phyloP scores from a whole-genome alignment of 2,797 vertebrate species.

The Ambastaia sidthimunki region DNA sequence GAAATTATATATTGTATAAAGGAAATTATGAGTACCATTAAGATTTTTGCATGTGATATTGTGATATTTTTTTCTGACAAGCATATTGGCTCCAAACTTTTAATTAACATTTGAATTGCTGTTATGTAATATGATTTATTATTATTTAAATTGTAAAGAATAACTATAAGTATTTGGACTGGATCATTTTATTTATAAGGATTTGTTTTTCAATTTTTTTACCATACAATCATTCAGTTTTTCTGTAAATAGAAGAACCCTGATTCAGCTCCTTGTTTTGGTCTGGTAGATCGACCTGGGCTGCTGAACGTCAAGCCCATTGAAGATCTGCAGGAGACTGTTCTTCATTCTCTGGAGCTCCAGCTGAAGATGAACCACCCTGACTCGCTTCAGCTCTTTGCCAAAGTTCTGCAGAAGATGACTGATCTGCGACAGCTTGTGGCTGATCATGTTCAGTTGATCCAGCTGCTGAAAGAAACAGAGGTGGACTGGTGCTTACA shows the following conservation, averaged over 20 bases:
- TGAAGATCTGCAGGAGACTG: slow-evolving; percentile 94
- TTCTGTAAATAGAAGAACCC: neutral
- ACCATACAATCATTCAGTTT: neutral
- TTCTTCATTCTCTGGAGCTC: slow-evolving; percentile 93
- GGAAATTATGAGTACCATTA: no score
- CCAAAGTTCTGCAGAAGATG: slow-evolving; percentile 99
- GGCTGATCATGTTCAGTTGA: slow-evolving; percentile 92
- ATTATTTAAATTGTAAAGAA: no score
- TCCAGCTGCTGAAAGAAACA: slow-evolving; percentile 93
- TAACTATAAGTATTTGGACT: no score
- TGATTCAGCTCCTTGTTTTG: neutral
- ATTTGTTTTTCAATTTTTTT: neutral
- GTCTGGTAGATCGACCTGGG: slow-evolving; percentile 88
- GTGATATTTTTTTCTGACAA: no score
- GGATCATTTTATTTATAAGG: no score
- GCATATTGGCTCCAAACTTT: no score
- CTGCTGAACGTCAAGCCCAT: slow-evolving; percentile 96
- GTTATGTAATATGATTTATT: no score
- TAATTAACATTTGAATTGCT: no score
- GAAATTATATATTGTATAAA: no score
- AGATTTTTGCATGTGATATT: no score
- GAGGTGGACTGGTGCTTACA: slow-evolving; percentile 94
- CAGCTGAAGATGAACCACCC: slow-evolving; percentile 96
- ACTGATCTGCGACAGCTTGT: slow-evolving; percentile 98
- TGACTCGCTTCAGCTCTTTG: slow-evolving; percentile 93